Evolutionary conservation across 1,140 invertebrate species (phyloP), one percentile per base, ranked within the genome.

Genomic region (Cherax destructor): DNA sequence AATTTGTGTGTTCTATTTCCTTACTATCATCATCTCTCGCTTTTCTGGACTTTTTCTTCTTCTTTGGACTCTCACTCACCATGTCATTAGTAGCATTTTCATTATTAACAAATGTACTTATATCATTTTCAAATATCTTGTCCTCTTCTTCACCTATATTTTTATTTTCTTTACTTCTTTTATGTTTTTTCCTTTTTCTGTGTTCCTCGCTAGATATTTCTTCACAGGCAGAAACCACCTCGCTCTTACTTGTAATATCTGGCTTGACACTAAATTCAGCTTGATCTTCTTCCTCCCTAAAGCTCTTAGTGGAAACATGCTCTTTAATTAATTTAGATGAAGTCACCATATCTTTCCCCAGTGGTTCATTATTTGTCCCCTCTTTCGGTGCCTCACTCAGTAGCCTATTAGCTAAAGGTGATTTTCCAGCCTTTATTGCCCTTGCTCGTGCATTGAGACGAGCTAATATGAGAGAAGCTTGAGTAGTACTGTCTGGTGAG

Each of bases 371-470:
- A 69, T 21, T 69, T 13, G 13, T 69, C 6, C 5, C 5, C 21
- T 21, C 18, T 69, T 5, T 13, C 5, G 7, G 11, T 69, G 65
- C 65, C 65, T 69, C 65, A 21, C 65, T 69, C 16, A 3, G 18
- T 1, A n/a, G 65, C 21, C n/a, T 21, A 11, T 74, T 74, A 9
- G 1, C 24, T 74, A 74, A 30, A 30, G 69, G 69, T 30, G 69
- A 30, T n/a, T 61, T 30, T 0, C n/a, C 81, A 47, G 81, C 59
- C 30, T 83, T 83, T 61, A 56, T 47, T 7, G 49, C 81, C 81
- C 81, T 65, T 41, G 81, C 81, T 65, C 81, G 81, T 16, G 16
- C 52, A 65, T 83, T 83, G 59, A 83, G 9, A n/a, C 81, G 56
- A 24, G 59, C 81, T 30, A 83, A 65, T 41, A 83, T 41, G 13